Percentiles rank a stretch among this genome's conserved stretches.
Conservation (phyloP, 2,113 vertebrate genomes). For the Struthidea cinerea region DNA sequence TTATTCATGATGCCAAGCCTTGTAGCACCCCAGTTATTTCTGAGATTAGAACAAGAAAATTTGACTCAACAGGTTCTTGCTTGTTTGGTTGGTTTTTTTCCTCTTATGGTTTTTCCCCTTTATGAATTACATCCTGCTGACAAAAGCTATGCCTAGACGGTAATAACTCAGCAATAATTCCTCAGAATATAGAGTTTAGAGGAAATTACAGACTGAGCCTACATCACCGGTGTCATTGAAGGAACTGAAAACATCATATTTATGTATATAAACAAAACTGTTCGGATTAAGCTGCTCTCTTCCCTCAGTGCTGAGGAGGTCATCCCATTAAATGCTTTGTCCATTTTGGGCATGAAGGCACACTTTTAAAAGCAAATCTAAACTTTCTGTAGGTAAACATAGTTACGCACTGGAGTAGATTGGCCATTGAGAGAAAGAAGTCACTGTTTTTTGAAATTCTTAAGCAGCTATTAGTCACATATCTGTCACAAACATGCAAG, state of each 20-base stretch:
- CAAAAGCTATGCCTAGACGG: not conserved
- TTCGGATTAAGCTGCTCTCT: not conserved
- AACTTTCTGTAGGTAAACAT: not conserved
- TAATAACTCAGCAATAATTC: not conserved
- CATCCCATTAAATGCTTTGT: not conserved
- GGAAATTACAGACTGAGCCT: not conserved
- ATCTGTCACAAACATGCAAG: not conserved
- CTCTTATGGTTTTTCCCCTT: accelerated
- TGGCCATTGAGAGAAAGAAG: not conserved
- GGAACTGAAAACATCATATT: not conserved
- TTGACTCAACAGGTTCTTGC: not conserved
- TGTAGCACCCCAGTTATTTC: not conserved
- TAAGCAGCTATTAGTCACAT: not conserved
- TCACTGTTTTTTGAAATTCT: not conserved
- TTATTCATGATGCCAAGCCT: not conserved
- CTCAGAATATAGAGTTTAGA: not conserved
- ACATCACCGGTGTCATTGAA: not conserved
- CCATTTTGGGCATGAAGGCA: not conserved
- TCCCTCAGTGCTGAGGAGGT: not conserved
- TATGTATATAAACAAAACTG: not conserved
- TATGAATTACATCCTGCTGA: not conserved
- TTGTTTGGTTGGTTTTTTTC: not conserved
- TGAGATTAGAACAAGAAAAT: not conserved
- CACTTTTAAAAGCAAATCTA: not conserved
- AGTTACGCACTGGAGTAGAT: no score